Percentiles rank a stretch among this genome's conserved stretches.
Evolutionary conservation across 2,888 invertebrate species (phyloP).

Genomic region (Lottia gigantea): DNA sequence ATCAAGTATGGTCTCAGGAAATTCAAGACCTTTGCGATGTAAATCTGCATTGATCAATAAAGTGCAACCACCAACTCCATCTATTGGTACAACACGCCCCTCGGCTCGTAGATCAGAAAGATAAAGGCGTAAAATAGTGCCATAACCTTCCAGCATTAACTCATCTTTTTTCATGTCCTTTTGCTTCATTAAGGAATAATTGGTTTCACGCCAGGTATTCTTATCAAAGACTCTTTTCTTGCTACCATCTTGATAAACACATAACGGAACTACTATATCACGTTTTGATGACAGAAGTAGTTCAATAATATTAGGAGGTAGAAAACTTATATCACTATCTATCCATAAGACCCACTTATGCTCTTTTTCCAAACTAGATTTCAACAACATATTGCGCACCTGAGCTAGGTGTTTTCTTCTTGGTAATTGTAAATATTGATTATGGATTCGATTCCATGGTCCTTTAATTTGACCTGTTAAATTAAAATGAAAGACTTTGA

Average conservation of each 20-base stretch:
- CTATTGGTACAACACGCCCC: conserved; percentile 55
- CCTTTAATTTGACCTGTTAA: conserved; percentile 41
- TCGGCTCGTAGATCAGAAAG: conserved; percentile 54
- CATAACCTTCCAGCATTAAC: conserved; percentile 60
- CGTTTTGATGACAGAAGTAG: conserved; percentile 51
- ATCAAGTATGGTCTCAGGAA: conserved; percentile 54
- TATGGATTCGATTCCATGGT: conserved; percentile 47
- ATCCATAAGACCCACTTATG: conserved; percentile 61
- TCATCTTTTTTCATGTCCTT: conserved; percentile 34
- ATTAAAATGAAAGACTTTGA: conserved; percentile 49
- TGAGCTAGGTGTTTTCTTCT: conserved; percentile 57
- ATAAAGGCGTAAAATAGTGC: conserved; percentile 41
- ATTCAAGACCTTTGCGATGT: conserved; percentile 56
- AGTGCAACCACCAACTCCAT: conserved; percentile 63
- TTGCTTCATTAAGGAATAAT: conserved; percentile 44
- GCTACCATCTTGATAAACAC: conserved; percentile 43
- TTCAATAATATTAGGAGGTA: conserved; percentile 57
- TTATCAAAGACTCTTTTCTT: conserved; percentile 47
- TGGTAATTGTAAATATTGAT: conserved; percentile 40
- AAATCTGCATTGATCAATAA: conserved; percentile 51
- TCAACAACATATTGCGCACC: conserved; percentile 52
- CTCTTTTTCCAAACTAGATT: conserved; percentile 39
- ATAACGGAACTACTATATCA: conserved; percentile 54
- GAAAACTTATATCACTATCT: conserved; percentile 54
- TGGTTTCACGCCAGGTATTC: conserved; percentile 63